phyloP scores from a whole-genome alignment of 2,113 vertebrate species.

The Bothrops jararaca region DNA sequence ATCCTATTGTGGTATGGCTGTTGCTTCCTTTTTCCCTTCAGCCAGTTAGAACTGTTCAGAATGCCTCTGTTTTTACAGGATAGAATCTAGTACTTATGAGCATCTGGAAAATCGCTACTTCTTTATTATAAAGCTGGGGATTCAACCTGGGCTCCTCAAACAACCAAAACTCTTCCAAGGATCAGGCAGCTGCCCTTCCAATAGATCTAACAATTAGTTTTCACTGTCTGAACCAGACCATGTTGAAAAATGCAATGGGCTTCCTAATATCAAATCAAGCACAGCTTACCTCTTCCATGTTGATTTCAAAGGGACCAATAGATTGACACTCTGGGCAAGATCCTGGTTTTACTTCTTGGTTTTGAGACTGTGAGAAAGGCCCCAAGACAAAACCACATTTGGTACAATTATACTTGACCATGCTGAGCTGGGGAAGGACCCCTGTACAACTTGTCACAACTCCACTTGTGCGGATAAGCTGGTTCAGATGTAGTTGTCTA shows the following conservation, averaged over 20 bases:
- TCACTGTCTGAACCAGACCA: not conserved
- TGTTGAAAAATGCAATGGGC: not conserved
- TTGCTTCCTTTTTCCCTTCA: not conserved
- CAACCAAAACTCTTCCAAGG: not conserved
- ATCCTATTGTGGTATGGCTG: not conserved
- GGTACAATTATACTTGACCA: constrained; percentile 98
- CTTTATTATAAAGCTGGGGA: not conserved
- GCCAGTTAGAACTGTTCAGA: not conserved
- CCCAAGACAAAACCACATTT: constrained; percentile 94
- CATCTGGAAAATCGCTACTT: not conserved
- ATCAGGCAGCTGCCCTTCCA: not conserved
- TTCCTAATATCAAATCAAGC: not conserved
- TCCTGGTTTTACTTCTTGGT: constrained; percentile 96
- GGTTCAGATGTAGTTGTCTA: constrained; percentile 96
- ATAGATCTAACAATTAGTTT: not conserved
- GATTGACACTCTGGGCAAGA: constrained; percentile 97
- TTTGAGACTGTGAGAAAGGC: constrained; percentile 95
- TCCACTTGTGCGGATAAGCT: constrained; percentile 94
- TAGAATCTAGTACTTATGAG: not conserved
- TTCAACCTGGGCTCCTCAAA: not conserved
- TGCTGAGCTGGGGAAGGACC: constrained; percentile 93
- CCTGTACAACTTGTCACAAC: constrained; percentile 95
- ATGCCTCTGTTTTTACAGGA: not conserved
- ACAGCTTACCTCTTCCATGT: constrained; percentile 93
- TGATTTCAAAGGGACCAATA: constrained; percentile 92